These are phyloP conservation scores for Drosophila percnosoma DNA, from an alignment of 2,888 invertebrate species.

Conservation along the genomic window DNA sequence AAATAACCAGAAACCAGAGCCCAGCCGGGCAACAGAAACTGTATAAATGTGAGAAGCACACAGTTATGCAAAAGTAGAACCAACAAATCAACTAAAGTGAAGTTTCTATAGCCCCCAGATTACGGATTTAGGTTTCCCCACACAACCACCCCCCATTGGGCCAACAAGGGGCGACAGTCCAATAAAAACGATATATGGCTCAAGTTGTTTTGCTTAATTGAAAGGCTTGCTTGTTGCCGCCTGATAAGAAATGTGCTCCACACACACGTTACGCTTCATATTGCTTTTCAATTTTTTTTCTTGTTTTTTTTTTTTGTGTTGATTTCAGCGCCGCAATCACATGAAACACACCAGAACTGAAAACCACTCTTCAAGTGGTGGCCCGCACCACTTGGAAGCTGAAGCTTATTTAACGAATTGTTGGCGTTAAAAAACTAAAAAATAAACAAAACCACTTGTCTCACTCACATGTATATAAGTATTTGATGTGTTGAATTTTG, in stretches of 20 bases:
- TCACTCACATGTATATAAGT: conserved; percentile 49
- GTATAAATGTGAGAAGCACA: conserved; percentile 31
- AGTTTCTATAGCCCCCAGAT: conserved; percentile 15
- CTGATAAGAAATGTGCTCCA: conserved; percentile 51
- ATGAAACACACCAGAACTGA: conserved; percentile 13
- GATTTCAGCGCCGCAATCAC: conserved; percentile 46
- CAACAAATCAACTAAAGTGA: conserved; percentile 11
- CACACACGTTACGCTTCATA: conserved; percentile 31
- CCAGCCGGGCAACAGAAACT: conserved; percentile 9
- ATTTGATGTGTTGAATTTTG: background rate
- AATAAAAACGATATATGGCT: conserved; percentile 42
- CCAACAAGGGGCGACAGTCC: conserved; percentile 13
- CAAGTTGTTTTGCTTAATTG: conserved; percentile 58
- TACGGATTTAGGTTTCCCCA: background rate
- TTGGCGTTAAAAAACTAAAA: conserved; percentile 33
- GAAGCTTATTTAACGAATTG: conserved; percentile 53
- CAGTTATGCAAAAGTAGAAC: conserved; percentile 33
- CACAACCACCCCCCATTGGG: background rate
- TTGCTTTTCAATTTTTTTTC: background rate
- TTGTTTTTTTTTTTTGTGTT: background rate
- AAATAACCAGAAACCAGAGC: conserved; percentile 23
- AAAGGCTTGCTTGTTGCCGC: conserved; percentile 46
- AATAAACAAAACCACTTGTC: conserved; percentile 37
- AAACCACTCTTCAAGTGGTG: conserved; percentile 36
- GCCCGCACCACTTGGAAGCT: conserved; percentile 28